A percentile compares a stretch with the other conserved stretches of the same genome.
Evolutionary conservation across 1,140 invertebrate species (phyloP).

Genomic region (Diabrotica virgifera): DNA sequence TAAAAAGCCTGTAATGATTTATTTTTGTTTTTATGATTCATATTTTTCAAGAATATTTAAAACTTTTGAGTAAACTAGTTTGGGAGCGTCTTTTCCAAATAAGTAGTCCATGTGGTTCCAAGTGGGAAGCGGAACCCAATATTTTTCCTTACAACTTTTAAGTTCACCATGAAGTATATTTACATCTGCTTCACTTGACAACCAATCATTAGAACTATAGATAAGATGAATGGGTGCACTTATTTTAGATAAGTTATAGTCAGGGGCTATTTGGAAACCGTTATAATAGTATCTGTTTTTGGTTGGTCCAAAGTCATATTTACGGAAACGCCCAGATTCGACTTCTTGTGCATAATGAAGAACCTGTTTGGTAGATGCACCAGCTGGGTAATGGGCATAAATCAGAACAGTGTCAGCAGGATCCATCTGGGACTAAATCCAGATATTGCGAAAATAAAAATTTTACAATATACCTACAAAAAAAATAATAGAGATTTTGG

Average conservation of each 20-base stretch:
- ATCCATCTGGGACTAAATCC: not conserved
- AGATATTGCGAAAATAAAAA: not conserved
- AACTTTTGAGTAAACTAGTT: not conserved
- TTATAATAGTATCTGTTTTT: slow-evolving; percentile 54
- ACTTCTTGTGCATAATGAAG: slow-evolving; percentile 19
- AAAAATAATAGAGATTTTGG: too few relatives aligned
- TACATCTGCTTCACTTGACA: not conserved
- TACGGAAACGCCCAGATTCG: slow-evolving; percentile 44
- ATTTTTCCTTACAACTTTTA: not conserved
- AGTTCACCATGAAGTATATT: not conserved
- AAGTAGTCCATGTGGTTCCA: not conserved
- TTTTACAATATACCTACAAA: not conserved
- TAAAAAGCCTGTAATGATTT: too few relatives aligned
- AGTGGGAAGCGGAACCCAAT: not conserved
- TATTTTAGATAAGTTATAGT: slow-evolving; percentile 59
- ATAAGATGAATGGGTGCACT: slow-evolving; percentile 63
- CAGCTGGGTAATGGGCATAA: slow-evolving; percentile 1
- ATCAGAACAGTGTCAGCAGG: not conserved
- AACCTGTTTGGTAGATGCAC: slow-evolving; percentile 14
- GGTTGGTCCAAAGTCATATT: slow-evolving; percentile 55
- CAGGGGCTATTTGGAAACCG: slow-evolving; percentile 52
- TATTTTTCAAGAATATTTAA: not conserved
- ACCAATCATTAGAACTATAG: slow-evolving; percentile 49
- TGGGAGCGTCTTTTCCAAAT: not conserved
- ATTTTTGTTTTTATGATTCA: not conserved